Conservation (phyloP, 2,113 vertebrate species). For the Urocolius indicus region DNA sequence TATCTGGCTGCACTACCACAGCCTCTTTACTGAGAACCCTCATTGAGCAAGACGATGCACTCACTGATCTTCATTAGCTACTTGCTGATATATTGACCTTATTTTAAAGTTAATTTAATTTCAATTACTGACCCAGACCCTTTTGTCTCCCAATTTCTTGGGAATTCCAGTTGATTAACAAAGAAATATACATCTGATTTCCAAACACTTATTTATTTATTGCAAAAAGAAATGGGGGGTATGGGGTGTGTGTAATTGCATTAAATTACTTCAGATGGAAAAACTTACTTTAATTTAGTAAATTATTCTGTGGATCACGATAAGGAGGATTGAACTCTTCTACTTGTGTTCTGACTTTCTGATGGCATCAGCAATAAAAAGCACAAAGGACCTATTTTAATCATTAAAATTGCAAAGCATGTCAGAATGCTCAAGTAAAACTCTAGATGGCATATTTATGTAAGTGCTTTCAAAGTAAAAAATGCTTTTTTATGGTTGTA, state of each 20-base stretch:
- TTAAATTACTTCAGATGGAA: slow-evolving; percentile 14
- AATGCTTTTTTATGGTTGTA: slow-evolving; percentile 1
- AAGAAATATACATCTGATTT: not conserved
- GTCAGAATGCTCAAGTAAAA: slow-evolving; percentile 19
- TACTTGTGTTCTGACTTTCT: not conserved
- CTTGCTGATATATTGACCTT: not conserved
- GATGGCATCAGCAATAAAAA: slow-evolving; percentile 57
- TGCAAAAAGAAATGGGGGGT: not conserved
- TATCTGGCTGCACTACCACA: no score
- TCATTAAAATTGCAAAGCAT: slow-evolving; percentile 45
- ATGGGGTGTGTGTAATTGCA: not conserved
- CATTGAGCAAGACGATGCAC: not conserved
- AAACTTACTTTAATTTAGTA: slow-evolving; percentile 42
- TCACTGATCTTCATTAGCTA: not conserved
- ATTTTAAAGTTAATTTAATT: not conserved
- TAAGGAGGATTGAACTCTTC: not conserved
- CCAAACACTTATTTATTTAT: not conserved
- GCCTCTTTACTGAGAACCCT: not conserved
- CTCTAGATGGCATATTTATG: slow-evolving; percentile 22
- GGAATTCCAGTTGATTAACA: not conserved
- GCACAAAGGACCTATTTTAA: slow-evolving; percentile 33
- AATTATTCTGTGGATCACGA: slow-evolving; percentile 14
- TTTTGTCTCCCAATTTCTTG: not conserved
- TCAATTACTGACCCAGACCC: not conserved
- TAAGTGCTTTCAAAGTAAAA: slow-evolving; percentile 17